phyloP scores from a whole-genome alignment of 2,888 invertebrate species.

The Himalopsyche kuldschensis region DNA sequence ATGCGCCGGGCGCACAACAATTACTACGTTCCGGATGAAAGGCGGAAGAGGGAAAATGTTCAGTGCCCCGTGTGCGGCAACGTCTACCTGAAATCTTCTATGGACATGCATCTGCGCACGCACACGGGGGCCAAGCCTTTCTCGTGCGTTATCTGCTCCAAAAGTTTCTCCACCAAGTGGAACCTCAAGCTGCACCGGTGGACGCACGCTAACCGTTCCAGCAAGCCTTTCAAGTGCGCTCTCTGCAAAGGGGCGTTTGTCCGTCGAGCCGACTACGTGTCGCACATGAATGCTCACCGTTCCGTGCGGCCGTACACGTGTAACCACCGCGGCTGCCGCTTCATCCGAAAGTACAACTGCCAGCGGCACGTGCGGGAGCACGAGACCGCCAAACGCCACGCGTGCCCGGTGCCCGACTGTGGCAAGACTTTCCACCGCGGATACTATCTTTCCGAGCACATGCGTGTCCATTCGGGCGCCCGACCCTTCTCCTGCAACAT shows the following conservation, averaged over 20 bases:
- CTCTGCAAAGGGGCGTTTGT: conserved; percentile 85
- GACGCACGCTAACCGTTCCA: conserved; percentile 82
- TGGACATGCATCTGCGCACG: conserved; percentile 78
- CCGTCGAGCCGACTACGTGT: conserved; percentile 75
- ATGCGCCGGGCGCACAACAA: conserved; percentile 79
- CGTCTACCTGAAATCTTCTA: conserved; percentile 76
- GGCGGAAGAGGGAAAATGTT: conserved; percentile 67
- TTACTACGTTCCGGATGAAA: conserved; percentile 67
- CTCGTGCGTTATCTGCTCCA: conserved; percentile 80
- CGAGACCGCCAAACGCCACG: conserved; percentile 76
- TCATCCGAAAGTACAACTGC: conserved; percentile 86
- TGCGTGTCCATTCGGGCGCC: conserved; percentile 81
- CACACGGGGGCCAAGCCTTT: conserved; percentile 78
- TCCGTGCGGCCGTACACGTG: conserved; percentile 84
- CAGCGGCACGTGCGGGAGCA: conserved; percentile 84
- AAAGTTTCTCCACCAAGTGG: conserved; percentile 87
- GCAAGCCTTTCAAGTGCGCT: conserved; percentile 83
- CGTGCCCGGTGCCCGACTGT: conserved; percentile 73
- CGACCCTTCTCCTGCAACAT: conserved; percentile 83
- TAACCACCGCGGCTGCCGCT: conserved; percentile 87
- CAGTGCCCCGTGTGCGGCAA: conserved; percentile 79
- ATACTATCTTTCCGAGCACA: conserved; percentile 85
- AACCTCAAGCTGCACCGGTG: conserved; percentile 86
- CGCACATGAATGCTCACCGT: conserved; percentile 85
- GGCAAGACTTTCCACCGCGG: conserved; percentile 84